Base-by-base conservation (phyloP, 2,888 invertebrate species). In the Noctua fimbriata region DNA sequence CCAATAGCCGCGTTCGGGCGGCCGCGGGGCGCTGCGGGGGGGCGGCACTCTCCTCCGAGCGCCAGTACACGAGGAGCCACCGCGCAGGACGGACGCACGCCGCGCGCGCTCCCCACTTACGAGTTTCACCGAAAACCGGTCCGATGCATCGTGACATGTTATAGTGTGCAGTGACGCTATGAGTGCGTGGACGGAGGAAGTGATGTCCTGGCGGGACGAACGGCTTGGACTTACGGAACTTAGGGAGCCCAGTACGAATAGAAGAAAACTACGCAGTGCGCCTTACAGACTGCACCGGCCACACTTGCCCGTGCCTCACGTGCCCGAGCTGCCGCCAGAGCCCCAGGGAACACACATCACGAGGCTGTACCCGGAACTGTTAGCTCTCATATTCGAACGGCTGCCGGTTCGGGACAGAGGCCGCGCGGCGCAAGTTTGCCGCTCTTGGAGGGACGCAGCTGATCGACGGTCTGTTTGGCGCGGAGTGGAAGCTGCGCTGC, bases 391-490 rank as follows among this genome's bases (percentile, higher is more conserved):
- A 93, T 99, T 99, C 95, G 98, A 98, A 92, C 98, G 99, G 95
- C 97, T 99, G 93, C 98, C 98, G 76, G 98, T 99, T 67, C 97
- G 98, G 89, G 99, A 99, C 95, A 98, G 99, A 93, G 99, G 99
- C 4, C 97, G 98, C 67, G 99, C 98, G 36, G 99, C 99, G 5
- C 99, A 99, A 95, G 99, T 99, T 85, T 99, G 98, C 94, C 97
- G 98, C 78, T 97, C 98, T 80, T 99, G 99, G 99, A 97, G 99
- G 82, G 99, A 99, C 92, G 99, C 99, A 69, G 98, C 99, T 52
- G 99, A 99, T 95, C 98, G 98, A 90, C 98, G 99, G 90, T 98
- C 98, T 65, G 99, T 99, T 36, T 99, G 99, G 99, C 98, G 98
- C 89, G 99, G 99, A 75, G 99, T 99, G 55, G 99, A 99, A 93